phyloP scores from a whole-genome alignment of 1,140 invertebrate genomes.

The Diabrotica undecimpunctata region DNA sequence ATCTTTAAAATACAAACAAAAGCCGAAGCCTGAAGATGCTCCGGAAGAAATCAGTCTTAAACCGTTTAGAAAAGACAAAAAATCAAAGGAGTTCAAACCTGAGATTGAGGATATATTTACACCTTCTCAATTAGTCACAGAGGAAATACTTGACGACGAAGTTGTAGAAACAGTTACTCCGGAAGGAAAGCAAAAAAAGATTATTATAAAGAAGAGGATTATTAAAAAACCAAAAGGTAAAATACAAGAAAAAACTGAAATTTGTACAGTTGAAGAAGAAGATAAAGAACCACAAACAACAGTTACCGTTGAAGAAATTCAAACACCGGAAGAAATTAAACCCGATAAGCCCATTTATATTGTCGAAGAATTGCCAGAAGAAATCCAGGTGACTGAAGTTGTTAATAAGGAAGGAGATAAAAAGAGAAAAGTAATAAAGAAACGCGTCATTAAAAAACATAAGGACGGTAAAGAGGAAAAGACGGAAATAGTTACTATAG shows the following conservation, averaged over 20 bases:
- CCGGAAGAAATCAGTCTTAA: conserved; percentile 53
- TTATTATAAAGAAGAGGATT: conserved; percentile 43
- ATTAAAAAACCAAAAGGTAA: conserved; percentile 43
- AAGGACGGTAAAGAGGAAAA: conserved; percentile 41
- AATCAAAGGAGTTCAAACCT: conserved; percentile 31
- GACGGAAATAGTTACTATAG: conserved; percentile 40
- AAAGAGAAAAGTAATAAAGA: conserved; percentile 44
- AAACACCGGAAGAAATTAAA: conserved; percentile 35
- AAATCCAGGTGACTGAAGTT: conserved; percentile 28
- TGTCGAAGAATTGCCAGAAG: conserved; percentile 30
- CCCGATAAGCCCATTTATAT: conserved; percentile 12
- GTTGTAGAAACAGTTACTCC: conserved; percentile 43
- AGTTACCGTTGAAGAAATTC: conserved; percentile 40
- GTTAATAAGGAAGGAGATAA: conserved; percentile 34
- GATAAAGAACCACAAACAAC: conserved; percentile 44
- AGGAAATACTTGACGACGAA: conserved; percentile 32
- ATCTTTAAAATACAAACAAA: conserved; percentile 55
- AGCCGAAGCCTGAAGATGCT: conserved; percentile 51
- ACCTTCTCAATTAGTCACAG: conserved; percentile 20
- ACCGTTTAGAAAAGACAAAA: conserved; percentile 49
- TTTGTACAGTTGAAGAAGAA: conserved; percentile 51
- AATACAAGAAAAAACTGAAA: conserved; percentile 49
- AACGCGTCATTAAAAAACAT: conserved; percentile 42
- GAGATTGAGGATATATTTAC: no score
- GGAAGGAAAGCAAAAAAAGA: conserved; percentile 30